A percentile compares a stretch with the other conserved stretches of the same genome.
Conservation (phyloP, 30 jellyfish, hydroid and myxozoan species). For the Pseudorhiza aurosa region DNA sequence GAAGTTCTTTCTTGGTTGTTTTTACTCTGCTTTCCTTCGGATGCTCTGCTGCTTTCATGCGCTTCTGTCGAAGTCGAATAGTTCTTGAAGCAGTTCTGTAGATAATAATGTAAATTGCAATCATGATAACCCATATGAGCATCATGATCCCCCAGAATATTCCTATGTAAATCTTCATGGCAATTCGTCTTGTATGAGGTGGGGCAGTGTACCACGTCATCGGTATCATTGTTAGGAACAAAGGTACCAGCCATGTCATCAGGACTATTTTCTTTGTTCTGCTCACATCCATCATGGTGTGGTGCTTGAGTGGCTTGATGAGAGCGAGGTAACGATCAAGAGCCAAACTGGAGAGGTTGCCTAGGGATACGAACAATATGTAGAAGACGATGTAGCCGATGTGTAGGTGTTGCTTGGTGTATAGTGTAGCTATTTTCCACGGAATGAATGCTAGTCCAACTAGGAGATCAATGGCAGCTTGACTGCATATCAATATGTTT, state of each 20-base stretch:
- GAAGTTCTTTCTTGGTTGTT: conserved; percentile 79
- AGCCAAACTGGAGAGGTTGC: conserved; percentile 78
- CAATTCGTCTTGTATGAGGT: neutral
- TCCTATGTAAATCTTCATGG: conserved; percentile 36
- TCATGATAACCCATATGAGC: conserved; percentile 65
- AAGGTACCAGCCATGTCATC: conserved; percentile 71
- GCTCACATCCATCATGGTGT: conserved; percentile 55
- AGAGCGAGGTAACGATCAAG: conserved; percentile 87
- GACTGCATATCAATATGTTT: conserved; percentile 85
- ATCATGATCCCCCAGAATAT: conserved; percentile 74
- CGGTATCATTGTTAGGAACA: conserved; percentile 64
- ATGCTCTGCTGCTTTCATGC: conserved; percentile 14
- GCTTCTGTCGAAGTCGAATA: conserved; percentile 61
- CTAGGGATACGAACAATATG: conserved; percentile 72
- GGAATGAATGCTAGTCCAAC: conserved; percentile 82
- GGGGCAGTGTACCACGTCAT: conserved; percentile 67
- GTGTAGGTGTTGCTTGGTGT: conserved; percentile 5
- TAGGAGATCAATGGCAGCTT: conserved; percentile 79
- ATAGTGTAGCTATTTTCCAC: conserved; percentile 25
- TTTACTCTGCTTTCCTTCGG: conserved; percentile 10
- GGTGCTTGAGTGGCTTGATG: conserved; percentile 85
- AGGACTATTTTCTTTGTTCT: conserved; percentile 62
- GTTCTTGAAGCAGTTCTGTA: conserved; percentile 69
- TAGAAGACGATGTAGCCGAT: conserved; percentile 53
- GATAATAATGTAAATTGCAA: conserved; percentile 54